Evolutionary conservation across 2,113 vertebrate species (phyloP).

Genomic region (Meleagris gallopavo): DNA sequence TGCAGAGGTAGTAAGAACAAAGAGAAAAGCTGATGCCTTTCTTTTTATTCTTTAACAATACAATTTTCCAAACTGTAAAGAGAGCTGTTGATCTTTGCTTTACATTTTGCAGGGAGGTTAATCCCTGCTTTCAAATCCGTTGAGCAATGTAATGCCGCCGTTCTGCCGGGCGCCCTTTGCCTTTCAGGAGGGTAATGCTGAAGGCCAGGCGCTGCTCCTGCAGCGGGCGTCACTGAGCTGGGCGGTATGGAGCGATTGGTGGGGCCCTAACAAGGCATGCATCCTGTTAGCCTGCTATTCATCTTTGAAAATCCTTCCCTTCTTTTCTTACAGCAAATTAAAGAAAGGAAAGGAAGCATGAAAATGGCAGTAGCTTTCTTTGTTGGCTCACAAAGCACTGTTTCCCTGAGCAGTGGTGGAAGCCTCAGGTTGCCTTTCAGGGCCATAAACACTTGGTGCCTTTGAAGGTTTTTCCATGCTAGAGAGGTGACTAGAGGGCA

Average conservation of each 20-base stretch:
- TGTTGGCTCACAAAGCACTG: not conserved
- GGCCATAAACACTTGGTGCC: not conserved
- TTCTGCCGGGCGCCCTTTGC: not conserved
- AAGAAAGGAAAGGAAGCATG: not conserved
- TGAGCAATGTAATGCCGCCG: not conserved
- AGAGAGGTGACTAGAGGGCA: not conserved
- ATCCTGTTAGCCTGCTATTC: not conserved
- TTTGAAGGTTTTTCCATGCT: not conserved
- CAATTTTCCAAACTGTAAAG: not conserved
- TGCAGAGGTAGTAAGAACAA: not conserved
- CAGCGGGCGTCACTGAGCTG: not conserved
- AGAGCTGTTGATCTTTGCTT: not conserved
- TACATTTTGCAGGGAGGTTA: not conserved
- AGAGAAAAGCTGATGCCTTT: not conserved
- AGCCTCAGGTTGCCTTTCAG: too few relatives aligned
- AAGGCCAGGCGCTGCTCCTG: not conserved
- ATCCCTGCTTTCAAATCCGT: not conserved
- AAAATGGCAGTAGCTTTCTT: not conserved
- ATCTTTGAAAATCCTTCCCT: not conserved
- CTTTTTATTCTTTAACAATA: too few relatives aligned
- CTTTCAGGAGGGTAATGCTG: not conserved
- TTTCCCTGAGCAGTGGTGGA: not conserved
- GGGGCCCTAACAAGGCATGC: not conserved
- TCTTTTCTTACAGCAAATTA: not conserved
- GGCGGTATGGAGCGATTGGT: not conserved